phyloP scores from a whole-genome alignment of 2,888 invertebrate genomes.

The Meiosimyza decipiens region DNA sequence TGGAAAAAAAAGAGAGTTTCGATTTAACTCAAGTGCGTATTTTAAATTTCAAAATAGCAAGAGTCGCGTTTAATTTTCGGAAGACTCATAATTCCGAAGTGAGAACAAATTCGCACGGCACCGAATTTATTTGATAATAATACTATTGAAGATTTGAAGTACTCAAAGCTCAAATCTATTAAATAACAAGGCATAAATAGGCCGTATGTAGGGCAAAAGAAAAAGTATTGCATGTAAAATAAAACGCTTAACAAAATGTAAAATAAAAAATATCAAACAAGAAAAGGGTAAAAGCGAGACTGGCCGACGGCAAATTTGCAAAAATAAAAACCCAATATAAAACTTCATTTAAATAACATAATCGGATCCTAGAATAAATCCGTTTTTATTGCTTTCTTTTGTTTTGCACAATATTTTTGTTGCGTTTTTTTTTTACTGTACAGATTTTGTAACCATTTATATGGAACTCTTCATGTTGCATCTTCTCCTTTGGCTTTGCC shows the following conservation, averaged over 20 bases:
- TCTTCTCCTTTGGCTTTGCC: too few relatives aligned
- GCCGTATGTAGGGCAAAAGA: neutral
- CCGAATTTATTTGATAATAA: too few relatives aligned
- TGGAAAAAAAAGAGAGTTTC: too few relatives aligned
- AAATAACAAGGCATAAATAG: too few relatives aligned
- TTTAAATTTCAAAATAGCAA: too few relatives aligned
- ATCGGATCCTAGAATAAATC: constrained; percentile 33
- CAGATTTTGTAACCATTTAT: constrained; percentile 7
- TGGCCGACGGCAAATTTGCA: constrained; percentile 29
- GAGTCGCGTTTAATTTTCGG: too few relatives aligned
- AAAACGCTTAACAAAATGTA: constrained; percentile 1
- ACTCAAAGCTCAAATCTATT: too few relatives aligned
- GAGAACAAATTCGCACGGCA: too few relatives aligned
- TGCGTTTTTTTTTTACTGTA: constrained; percentile 2
- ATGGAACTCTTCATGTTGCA: neutral
- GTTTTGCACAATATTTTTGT: constrained; percentile 17
- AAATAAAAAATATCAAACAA: neutral
- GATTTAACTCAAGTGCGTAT: too few relatives aligned
- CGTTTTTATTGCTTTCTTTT: constrained; percentile 32
- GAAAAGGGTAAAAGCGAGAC: constrained; percentile 18
- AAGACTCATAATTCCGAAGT: too few relatives aligned
- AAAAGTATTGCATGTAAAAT: neutral
- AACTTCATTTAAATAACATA: constrained; percentile 31
- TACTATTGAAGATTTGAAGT: too few relatives aligned
- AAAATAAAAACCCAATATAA: constrained; percentile 32